Evolutionary conservation across 2,888 invertebrate species (phyloP), one percentile per base, ranked within the genome.

Genomic region (Tiliacea citrago): DNA sequence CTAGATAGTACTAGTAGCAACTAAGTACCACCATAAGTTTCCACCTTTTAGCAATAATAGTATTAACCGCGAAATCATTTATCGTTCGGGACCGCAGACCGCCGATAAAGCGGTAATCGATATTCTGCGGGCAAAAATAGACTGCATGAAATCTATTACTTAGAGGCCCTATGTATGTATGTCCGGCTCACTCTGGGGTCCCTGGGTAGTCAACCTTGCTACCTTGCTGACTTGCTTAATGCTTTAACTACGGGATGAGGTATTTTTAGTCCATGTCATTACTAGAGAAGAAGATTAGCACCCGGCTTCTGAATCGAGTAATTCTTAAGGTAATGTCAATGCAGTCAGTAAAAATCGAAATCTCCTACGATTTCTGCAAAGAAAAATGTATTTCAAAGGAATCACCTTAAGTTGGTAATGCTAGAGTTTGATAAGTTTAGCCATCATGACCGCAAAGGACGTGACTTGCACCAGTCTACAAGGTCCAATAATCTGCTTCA

Each of bases 391-490:
- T 45, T 45, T 45, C 45, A 2, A 13, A 13, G 13, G 9, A 42
- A 42, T 42, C 8, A 42, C 42, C 42, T 42, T 42, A 42, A 42
- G 42, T 39, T 39, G 39, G 39, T 42, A 42, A 42, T 42, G 42
- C 42, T 8, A 45, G 45, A 45, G 45, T 45, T 45, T 45, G 45
- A 45, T 2, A 45, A 45, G 45, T 45, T 45, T 39, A 39, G n/a
- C n/a, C n/a, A n/a, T n/a, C n/a, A 97, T 98, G 97, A 98, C 97
- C 66, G 97, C 97, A 29, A 98, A 98, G 89, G 97, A 97, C 88
- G 97, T 98, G 65, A 97, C 97, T 80, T 98, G 98, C 95, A 98
- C 98, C 90, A 96, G 94, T 97, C 84, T 98, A 98, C 97, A 98
- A 98, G 91, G 95, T 96, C 86, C 97, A 97, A 90, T 97, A 97